Percentiles rank a stretch among this genome's conserved stretches.
phyloP scores from a whole-genome alignment of 2,888 invertebrate genomes.

The Polydrusus tereticollis region DNA sequence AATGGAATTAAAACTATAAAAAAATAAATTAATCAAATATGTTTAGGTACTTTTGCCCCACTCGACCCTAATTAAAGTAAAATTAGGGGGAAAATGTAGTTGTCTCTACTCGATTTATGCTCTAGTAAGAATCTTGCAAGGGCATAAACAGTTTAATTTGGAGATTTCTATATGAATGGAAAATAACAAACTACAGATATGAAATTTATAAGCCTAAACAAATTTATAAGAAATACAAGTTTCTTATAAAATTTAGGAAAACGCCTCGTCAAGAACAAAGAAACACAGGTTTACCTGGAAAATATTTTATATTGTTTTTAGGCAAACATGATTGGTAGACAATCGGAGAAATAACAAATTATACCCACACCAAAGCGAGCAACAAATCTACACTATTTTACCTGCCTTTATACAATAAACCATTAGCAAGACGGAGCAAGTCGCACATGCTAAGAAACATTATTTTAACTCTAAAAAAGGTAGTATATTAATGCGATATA shows the following conservation, averaged over 20 bases:
- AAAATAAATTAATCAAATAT: too few species aligned
- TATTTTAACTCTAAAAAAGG: neutral
- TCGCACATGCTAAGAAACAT: constrained; percentile 9
- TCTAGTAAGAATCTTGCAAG: too few species aligned
- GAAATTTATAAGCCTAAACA: too few species aligned
- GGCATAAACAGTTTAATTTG: too few species aligned
- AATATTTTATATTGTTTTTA: constrained; percentile 2
- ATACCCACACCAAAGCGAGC: constrained; percentile 5
- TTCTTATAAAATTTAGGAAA: neutral
- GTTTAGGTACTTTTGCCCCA: too few species aligned
- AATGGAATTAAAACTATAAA: too few species aligned
- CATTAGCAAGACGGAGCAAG: constrained; percentile 24
- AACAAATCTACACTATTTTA: constrained; percentile 12
- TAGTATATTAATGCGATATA: constrained; percentile 2
- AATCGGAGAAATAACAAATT: neutral
- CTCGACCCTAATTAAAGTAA: too few species aligned
- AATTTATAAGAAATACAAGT: too few species aligned
- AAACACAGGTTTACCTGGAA: constrained; percentile 11
- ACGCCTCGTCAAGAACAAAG: constrained; percentile 4
- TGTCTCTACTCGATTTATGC: too few species aligned
- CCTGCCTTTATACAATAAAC: constrained; percentile 34
- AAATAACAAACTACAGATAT: too few species aligned
- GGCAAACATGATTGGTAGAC: constrained; percentile 33
- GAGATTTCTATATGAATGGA: too few species aligned
- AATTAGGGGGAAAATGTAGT: too few species aligned